A percentile compares a stretch with the other conserved stretches of the same genome.
These are phyloP conservation scores for Micrasema minimum DNA, from an alignment of 1,140 invertebrate genomes.

Conservation along the genomic window DNA sequence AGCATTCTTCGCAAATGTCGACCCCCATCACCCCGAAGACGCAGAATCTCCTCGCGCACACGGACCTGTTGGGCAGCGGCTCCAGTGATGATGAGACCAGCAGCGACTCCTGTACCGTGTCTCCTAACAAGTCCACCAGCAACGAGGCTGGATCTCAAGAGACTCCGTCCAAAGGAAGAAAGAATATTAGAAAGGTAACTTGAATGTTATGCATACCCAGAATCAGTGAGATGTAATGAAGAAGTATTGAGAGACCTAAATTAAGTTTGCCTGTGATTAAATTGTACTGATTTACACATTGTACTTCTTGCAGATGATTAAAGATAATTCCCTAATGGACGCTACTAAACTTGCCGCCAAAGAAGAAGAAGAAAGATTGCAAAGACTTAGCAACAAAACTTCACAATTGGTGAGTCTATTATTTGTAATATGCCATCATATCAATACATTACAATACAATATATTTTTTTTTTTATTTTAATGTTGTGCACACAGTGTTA, in stretches of 20 bases:
- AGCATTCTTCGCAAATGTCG: not conserved
- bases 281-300: too few relatives aligned
- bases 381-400: conserved; percentile 34
- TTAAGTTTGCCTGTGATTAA: too few relatives aligned
- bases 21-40: conserved; percentile 28
- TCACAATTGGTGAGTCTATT: conserved; percentile 27
- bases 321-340: conserved; percentile 27
- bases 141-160: not conserved
- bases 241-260: too few relatives aligned
- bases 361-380: conserved; percentile 44
- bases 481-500: too few relatives aligned
- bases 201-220: too few relatives aligned
- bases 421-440: too few relatives aligned
- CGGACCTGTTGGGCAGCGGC: conserved; percentile 14
- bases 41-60: conserved; percentile 7
- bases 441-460: too few relatives aligned
- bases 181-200: conserved; percentile 38
- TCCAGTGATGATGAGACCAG: not conserved
- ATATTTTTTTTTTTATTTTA: too few relatives aligned
- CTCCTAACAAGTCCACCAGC: not conserved
- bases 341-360: conserved; percentile 42
- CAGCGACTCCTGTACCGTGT: not conserved
- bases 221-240: too few relatives aligned
- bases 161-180: conserved; percentile 35
- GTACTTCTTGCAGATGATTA: conserved; percentile 36